Percentiles rank a stretch among this genome's conserved stretches.
These are phyloP conservation scores for Paradoxurus hermaphroditus DNA, from an alignment of 2,113 vertebrate species.

Conservation along the genomic window DNA sequence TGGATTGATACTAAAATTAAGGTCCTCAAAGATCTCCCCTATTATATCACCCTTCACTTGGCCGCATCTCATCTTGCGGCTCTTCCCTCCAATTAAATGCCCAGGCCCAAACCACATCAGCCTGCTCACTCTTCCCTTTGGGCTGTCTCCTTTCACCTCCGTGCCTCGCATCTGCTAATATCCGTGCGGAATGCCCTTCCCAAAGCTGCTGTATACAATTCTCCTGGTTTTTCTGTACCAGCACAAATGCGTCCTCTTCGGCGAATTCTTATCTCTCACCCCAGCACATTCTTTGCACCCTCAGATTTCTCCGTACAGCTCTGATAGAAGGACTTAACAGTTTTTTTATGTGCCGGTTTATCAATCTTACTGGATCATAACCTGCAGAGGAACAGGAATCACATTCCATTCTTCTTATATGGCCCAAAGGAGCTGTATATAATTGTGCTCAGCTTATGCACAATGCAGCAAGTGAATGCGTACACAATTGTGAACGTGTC, in stretches of 20 bases:
- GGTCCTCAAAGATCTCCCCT: neutral
- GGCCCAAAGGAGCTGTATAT: neutral
- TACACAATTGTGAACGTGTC: neutral
- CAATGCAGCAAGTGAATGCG: neutral
- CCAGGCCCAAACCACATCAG: neutral
- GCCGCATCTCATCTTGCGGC: neutral
- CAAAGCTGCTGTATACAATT: neutral
- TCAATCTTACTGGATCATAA: neutral
- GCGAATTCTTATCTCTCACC: neutral
- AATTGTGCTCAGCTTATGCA: neutral
- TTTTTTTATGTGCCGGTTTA: neutral
- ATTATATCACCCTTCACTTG: neutral
- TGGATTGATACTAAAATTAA: slow-evolving; percentile 39
- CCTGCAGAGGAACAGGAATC: neutral
- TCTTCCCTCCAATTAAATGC: neutral
- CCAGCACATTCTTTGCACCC: neutral
- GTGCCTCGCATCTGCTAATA: neutral
- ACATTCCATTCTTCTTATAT: neutral
- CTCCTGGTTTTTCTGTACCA: neutral
- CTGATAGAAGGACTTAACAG: neutral
- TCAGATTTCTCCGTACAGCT: neutral
- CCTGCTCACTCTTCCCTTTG: neutral
- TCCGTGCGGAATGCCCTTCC: neutral
- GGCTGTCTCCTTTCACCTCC: neutral
- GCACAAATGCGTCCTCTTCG: neutral